Conservation (phyloP, 1,140 invertebrate species). For the Bombus superbus region DNA sequence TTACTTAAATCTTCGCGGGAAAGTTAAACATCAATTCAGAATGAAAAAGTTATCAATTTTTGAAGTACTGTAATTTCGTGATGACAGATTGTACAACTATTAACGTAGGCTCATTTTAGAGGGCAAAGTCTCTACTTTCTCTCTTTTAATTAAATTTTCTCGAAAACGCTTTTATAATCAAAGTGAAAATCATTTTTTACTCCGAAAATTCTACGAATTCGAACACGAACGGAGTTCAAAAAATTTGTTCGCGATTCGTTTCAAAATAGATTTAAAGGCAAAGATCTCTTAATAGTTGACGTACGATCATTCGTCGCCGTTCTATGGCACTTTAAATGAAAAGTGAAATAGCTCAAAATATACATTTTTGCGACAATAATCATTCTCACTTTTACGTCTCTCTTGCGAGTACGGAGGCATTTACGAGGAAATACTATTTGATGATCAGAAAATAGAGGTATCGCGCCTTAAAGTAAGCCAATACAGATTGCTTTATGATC, state of each 20-base stretch:
- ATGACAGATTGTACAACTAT: neutral
- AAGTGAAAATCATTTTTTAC: neutral
- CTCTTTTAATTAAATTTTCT: neutral
- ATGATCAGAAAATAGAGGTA: no score
- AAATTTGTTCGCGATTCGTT: neutral
- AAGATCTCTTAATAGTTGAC: neutral
- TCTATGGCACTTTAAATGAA: neutral
- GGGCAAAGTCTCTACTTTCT: neutral
- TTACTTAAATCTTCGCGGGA: neutral
- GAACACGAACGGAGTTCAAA: neutral
- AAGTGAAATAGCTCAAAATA: no score
- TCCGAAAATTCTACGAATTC: neutral
- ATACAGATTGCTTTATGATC: neutral
- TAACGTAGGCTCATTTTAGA: neutral
- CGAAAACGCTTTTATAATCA: neutral
- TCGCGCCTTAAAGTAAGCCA: neutral
- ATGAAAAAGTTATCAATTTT: neutral
- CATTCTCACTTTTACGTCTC: no score
- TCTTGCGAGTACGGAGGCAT: no score
- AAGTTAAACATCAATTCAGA: no score
- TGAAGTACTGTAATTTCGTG: neutral
- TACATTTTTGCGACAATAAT: no score
- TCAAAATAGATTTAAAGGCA: neutral
- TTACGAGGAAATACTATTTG: no score
- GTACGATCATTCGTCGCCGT: neutral